Conservation (phyloP, 2,797 vertebrate species). For the Aselliscus stoliczkanus region DNA sequence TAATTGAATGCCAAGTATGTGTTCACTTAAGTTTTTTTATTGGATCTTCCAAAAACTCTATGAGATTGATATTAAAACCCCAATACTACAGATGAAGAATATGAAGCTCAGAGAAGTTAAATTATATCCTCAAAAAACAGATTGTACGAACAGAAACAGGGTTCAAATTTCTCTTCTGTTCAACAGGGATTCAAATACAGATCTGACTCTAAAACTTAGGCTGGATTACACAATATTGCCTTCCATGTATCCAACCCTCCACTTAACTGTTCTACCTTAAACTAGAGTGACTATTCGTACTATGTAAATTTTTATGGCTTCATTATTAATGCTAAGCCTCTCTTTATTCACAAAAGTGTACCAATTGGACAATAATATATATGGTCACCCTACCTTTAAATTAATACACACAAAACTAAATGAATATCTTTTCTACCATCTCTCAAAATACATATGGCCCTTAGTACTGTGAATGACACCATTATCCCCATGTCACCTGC, state of each 20-base stretch:
- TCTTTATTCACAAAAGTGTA: background rate
- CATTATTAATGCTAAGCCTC: background rate
- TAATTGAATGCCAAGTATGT: background rate
- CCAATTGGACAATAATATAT: background rate
- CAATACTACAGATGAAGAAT: background rate
- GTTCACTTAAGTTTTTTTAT: background rate
- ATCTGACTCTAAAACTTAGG: background rate
- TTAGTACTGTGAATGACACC: background rate
- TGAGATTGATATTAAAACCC: background rate
- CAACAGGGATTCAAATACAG: background rate
- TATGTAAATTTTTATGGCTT: background rate
- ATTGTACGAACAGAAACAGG: background rate
- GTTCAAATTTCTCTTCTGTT: background rate
- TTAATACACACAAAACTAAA: background rate
- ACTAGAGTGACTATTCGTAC: no score
- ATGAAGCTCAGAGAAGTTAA: background rate
- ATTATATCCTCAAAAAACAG: background rate
- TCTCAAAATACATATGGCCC: background rate
- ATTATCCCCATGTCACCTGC: background rate
- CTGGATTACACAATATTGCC: background rate
- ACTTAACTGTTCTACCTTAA: background rate
- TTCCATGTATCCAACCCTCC: background rate
- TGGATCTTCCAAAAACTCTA: background rate
- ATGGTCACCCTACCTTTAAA: background rate
- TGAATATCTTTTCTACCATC: background rate